phyloP scores from a whole-genome alignment of 1,140 invertebrate genomes.

The Paraescarpia echinospica region DNA sequence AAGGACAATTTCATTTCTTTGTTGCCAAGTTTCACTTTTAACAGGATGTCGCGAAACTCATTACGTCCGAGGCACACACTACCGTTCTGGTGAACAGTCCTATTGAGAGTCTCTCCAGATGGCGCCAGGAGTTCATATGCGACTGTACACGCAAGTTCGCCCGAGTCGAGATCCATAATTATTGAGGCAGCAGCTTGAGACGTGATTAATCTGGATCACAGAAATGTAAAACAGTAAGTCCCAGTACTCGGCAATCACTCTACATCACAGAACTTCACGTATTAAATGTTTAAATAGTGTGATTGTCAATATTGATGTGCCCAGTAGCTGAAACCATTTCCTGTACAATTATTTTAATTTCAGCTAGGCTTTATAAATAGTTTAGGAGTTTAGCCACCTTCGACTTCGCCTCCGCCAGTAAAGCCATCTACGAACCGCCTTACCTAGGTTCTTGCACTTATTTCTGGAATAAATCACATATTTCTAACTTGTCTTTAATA shows the following conservation, averaged over 20 bases:
- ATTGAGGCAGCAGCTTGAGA: background rate
- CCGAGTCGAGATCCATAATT: background rate
- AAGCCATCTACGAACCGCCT: too few relatives aligned
- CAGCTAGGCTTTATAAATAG: too few relatives aligned
- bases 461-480: background rate
- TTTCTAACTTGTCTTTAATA: background rate
- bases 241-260: too few relatives aligned
- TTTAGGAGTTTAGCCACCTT: background rate
- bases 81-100: constrained; percentile 58
- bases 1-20: constrained; percentile 47
- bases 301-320: too few relatives aligned
- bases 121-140: constrained; percentile 41
- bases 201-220: background rate
- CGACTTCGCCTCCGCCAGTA: background rate
- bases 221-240: too few relatives aligned
- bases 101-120: constrained; percentile 45
- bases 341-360: too few relatives aligned
- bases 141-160: constrained; percentile 37
- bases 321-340: too few relatives aligned
- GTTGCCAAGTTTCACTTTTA: constrained; percentile 71
- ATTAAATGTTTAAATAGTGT: too few relatives aligned
- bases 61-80: constrained; percentile 73
- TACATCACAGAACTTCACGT: too few relatives aligned
- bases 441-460: background rate
- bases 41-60: constrained; percentile 73